Evolutionary conservation across 2,797 vertebrate genomes (phyloP), one percentile per base, ranked within the genome.

Genomic region (Anguilla obscura): DNA sequence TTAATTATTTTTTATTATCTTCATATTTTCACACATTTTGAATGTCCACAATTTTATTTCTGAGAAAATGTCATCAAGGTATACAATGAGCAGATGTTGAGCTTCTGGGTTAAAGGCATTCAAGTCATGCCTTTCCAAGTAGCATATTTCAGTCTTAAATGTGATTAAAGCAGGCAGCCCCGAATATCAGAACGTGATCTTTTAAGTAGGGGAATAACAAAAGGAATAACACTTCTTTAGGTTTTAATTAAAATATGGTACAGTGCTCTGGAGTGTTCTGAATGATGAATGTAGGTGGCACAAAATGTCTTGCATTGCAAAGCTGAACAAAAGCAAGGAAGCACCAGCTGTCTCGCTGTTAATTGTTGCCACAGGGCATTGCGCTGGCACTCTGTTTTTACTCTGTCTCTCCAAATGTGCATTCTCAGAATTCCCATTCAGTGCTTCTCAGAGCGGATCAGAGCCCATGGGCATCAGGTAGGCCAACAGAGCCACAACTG

Each of bases 341-440:
- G 91, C 89, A 91, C 94, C 96, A 96, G 95, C 95, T 95, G 94
- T 93, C 94, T 93, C 87, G 33, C 63, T 89, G 48, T 91, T 96
- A 95, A 96, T 96, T 94, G 94, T 92, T 91, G 93, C 92, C 92
- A 71, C 88, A 89, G 91, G 91, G 90, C 91, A 91, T 88, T 87
- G 90, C 89, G 88, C 87, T 52, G 88, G 90, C 88, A 5, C 30
- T 50, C 85, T 88, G 33, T 36, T 48, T 83, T 36, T 18, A 40
- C 36, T 27, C 85, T 33, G 9, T 30, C 86, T 33, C 45, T 86
- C 45, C 58, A 21, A 60, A 0, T 9, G 56, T 30, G 45, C 21
- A 14, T 30, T 54, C 8, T 52, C 76, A 33, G 30, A 10, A 56
- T 10, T 69, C 16, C 2, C 10, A 9, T 30, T 86, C 85, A 33